Evolutionary conservation across 2,888 invertebrate genomes (phyloP), one percentile per base, ranked within the genome.

Genomic region (Agelastica alni): DNA sequence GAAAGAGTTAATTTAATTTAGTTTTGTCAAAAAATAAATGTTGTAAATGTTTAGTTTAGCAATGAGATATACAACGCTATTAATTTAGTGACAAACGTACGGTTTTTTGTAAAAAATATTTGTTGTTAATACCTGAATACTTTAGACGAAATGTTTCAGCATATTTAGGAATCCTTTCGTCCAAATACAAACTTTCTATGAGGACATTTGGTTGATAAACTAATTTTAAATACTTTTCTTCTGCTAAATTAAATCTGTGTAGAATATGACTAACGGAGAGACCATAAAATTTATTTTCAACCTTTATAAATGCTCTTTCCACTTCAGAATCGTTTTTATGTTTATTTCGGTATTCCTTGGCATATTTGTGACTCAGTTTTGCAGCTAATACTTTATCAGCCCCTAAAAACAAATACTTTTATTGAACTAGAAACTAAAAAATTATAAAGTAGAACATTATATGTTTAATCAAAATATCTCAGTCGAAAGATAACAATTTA

Each of bases 351-450:
- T 78, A 80, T 28, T 69, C 56, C 39, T 73, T 64, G 1, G 80
- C 79, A 59, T 78, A 79, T 46, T 71, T 69, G 56, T 76, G 79
- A 63, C 81, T 80, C 53, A 80, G 71, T 62, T 76, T 70, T 4
- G 78, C 78, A 7, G 80, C 79, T 31, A 72, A 75, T 2, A 81
- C 79, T 70, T 79, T 78, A 69, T 82, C 82, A 5, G 78, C 79
- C 26, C 81, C 80, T 71, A 53, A 28, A 66, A 58, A 36, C 17
- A 36, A 41, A n/a, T n/a, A n/a, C n/a, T n/a, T n/a, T n/a, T n/a
- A n/a, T n/a, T n/a, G n/a, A n/a, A n/a, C n/a, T n/a, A n/a, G n/a
- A n/a, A n/a, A n/a, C n/a, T n/a, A n/a, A n/a, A n/a, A n/a, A n/a
- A n/a, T n/a, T n/a, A n/a, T n/a, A n/a, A n/a, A n/a, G n/a, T n/a